phyloP scores from a whole-genome alignment of 2,113 vertebrate genomes.

The Rhinolophus sinicus region DNA sequence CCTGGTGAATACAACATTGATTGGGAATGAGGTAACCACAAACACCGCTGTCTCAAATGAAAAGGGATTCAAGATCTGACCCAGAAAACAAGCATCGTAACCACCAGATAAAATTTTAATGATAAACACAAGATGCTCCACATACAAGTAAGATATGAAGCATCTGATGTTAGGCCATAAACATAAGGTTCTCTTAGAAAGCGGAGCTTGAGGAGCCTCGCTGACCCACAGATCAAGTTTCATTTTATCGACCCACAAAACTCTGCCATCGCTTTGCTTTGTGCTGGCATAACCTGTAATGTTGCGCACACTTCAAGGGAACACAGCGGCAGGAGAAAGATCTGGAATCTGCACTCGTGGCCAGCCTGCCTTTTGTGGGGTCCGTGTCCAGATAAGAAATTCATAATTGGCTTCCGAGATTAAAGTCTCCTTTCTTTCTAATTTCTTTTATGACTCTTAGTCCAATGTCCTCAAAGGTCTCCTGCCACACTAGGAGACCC shows the following conservation, averaged over 20 bases:
- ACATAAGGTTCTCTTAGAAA: slow-evolving; percentile 76
- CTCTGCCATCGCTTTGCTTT: slow-evolving; percentile 79
- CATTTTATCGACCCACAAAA: slow-evolving; percentile 81
- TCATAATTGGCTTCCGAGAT: background rate
- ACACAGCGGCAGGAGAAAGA: rapidly evolving
- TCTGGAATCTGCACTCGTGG: background rate
- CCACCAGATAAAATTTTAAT: slow-evolving; percentile 89
- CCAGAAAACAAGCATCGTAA: slow-evolving; percentile 91
- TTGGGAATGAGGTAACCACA: slow-evolving; percentile 92
- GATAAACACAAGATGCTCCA: slow-evolving; percentile 88
- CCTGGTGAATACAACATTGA: slow-evolving; percentile 86
- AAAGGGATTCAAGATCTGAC: slow-evolving; percentile 89
- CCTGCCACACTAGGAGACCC: background rate
- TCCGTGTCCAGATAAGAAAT: background rate
- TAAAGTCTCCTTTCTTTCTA: background rate
- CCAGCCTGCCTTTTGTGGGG: slow-evolving; percentile 30
- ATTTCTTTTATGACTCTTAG: background rate
- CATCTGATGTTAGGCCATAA: slow-evolving; percentile 80
- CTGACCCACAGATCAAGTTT: slow-evolving; percentile 81
- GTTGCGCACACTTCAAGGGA: slow-evolving; percentile 66
- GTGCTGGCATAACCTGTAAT: slow-evolving; percentile 64
- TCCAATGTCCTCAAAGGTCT: background rate
- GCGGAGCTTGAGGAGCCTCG: slow-evolving; percentile 78
- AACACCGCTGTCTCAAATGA: slow-evolving; percentile 89
- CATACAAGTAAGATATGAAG: slow-evolving; percentile 81